Base-by-base conservation (phyloP, 2,888 invertebrate species). In the Cybosia mesomella region DNA sequence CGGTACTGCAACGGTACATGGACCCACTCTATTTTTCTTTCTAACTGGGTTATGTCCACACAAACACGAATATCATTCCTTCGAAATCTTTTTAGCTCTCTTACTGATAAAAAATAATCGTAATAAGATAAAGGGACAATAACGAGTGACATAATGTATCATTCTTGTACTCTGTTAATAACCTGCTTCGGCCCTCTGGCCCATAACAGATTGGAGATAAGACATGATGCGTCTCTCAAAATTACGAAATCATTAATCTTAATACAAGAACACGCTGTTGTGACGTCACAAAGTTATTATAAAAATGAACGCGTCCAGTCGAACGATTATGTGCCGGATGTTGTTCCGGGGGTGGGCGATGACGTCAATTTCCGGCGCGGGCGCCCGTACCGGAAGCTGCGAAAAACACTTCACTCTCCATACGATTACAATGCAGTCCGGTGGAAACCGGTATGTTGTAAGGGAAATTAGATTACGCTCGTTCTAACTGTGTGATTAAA, bases 321-420 rank as follows among this genome's bases (percentile, higher is more conserved):
- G 81, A 64, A 79, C 81, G 88, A 89, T 89, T 89, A 89, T 86
- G 82, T 85, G 70, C 88, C 87, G 90, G 91, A 91, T 83, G 88
- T 89, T 85, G 89, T 84, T 82, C 83, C 82, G 83, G 75, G 83
- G 84, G 80, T 77, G 86, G 87, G 87, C 83, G 85, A 86, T 88
- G 89, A 89, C 89, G 87, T 85, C 90, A 86, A 85, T 85, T 87
- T 90, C 91, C 92, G 88, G 84, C 73, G 75, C 77, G 77, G 79
- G 83, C 85, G 85, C 83, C 77, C 79, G 80, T 76, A 64, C 82
- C 88, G 91, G 89, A 91, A 89, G 87, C 89, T 88, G 70, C 69
- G 80, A 81, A 85, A 85, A 82, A 85, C 83, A 81, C 83, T 77
- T 79, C 78, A 74, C 79, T 77, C 81, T 81, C 75, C 80, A 77